These are phyloP conservation scores for Progne subis DNA, from an alignment of 2,113 vertebrate species.

Conservation along the genomic window DNA sequence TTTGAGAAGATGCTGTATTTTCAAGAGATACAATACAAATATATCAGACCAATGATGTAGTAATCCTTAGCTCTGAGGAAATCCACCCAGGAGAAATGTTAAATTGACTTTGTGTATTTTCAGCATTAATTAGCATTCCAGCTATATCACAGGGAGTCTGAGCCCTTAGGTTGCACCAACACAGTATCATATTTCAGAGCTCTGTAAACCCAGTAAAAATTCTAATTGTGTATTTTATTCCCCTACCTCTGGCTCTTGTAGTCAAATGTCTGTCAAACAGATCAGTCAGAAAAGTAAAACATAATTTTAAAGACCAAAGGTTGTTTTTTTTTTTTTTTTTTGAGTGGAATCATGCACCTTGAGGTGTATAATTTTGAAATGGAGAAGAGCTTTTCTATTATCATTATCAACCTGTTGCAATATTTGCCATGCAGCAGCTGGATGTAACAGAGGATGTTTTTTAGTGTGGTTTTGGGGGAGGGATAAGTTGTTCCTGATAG, in stretches of 20 bases:
- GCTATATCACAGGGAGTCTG: not conserved
- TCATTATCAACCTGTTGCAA: not conserved
- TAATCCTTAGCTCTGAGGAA: not conserved
- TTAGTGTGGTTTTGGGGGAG: not conserved
- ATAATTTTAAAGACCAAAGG: not conserved
- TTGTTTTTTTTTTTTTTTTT: not conserved
- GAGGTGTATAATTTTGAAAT: not conserved
- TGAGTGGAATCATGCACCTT: not conserved
- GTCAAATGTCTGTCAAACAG: not conserved
- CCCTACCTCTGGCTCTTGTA: not conserved
- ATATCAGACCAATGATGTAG: not conserved
- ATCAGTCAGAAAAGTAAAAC: not conserved
- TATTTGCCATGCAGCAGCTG: not conserved
- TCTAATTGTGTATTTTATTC: not conserved
- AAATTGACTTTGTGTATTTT: not conserved
- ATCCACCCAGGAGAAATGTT: not conserved
- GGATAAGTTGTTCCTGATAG: not conserved
- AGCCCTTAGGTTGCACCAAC: not conserved
- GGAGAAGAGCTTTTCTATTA: not conserved
- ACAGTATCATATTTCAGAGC: not conserved
- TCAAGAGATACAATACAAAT: not conserved
- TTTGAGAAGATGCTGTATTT: constrained; percentile 5
- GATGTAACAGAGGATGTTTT: not conserved
- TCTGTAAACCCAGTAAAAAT: not conserved
- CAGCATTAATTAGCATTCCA: constrained; percentile 7